Evolutionary conservation across 2,113 vertebrate genomes (phyloP).

Genomic region (Alethe diademata): DNA sequence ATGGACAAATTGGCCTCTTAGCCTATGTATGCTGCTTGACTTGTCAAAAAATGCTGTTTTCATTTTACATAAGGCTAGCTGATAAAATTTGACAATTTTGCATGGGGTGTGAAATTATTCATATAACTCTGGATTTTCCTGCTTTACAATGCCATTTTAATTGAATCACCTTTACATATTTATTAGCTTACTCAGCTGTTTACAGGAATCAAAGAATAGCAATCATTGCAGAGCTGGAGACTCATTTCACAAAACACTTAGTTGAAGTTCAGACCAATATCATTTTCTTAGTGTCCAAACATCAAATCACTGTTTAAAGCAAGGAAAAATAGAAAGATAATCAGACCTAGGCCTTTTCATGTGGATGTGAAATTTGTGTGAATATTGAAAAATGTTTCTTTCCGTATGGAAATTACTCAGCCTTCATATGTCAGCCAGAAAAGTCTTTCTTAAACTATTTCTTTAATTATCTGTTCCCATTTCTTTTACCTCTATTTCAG

Average conservation of each 20-base stretch:
- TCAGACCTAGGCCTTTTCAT: neutral
- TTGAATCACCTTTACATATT: constrained; percentile 5
- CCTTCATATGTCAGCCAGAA: neutral
- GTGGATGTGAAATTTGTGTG: neutral
- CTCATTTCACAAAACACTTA: neutral
- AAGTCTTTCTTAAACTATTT: neutral
- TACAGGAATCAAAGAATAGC: neutral
- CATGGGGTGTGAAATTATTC: constrained; percentile 10
- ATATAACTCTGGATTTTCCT: neutral
- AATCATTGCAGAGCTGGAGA: neutral
- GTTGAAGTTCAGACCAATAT: neutral
- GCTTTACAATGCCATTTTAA: constrained; percentile 14
- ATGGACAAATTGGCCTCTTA: neutral
- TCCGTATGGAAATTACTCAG: neutral
- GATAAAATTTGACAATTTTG: neutral
- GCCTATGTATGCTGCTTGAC: neutral
- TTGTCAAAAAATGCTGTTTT: neutral
- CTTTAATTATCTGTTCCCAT: neutral
- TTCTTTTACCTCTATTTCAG: neutral
- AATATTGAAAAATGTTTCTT: neutral
- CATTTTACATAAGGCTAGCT: neutral
- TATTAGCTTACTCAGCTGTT: neutral
- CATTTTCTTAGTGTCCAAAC: neutral
- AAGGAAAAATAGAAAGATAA: neutral
- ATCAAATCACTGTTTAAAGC: neutral